Conservation (phyloP, 2,888 invertebrate species). For the Phragmatobia fuliginosa region DNA sequence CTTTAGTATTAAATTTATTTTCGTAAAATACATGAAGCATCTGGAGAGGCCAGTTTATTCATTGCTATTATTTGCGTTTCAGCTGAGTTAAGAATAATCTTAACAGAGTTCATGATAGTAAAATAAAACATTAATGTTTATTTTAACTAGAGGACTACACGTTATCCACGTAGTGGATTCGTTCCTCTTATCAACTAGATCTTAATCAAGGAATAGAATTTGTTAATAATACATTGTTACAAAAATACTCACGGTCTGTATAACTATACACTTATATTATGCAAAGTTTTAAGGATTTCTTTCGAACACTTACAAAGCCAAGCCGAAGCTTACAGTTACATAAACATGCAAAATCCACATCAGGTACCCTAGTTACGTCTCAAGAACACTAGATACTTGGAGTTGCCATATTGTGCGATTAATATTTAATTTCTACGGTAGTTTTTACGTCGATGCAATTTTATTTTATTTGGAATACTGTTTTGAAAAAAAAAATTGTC, state of each 20-base stretch:
- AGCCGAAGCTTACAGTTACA: conserved; percentile 4
- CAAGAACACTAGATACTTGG: conserved; percentile 13
- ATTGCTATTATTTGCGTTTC: not conserved
- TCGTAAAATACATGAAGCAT: not conserved
- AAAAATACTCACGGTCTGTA: conserved; percentile 16
- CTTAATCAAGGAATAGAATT: conserved; percentile 6
- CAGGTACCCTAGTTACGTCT: conserved; percentile 32
- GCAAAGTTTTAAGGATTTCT: not conserved
- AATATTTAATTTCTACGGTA: not conserved
- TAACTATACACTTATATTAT: conserved; percentile 5
- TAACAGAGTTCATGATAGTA: not conserved
- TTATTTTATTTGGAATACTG: not conserved
- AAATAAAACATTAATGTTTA: not conserved
- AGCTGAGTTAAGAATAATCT: not conserved
- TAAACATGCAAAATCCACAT: conserved; percentile 26
- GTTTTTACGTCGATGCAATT: not conserved
- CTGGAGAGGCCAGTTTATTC: not conserved
- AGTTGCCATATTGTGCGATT: conserved; percentile 1
- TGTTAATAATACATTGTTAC: conserved; percentile 8
- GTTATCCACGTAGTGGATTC: no score
- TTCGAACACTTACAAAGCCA: not conserved
- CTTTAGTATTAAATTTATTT: no score
- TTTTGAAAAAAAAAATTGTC: not conserved
- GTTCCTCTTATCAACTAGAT: conserved; percentile 9
- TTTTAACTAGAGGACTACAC: not conserved